A percentile compares a stretch with the other conserved stretches of the same genome.
Conservation (phyloP, 1,140 invertebrate genomes). For the Steinernema feltiae region DNA sequence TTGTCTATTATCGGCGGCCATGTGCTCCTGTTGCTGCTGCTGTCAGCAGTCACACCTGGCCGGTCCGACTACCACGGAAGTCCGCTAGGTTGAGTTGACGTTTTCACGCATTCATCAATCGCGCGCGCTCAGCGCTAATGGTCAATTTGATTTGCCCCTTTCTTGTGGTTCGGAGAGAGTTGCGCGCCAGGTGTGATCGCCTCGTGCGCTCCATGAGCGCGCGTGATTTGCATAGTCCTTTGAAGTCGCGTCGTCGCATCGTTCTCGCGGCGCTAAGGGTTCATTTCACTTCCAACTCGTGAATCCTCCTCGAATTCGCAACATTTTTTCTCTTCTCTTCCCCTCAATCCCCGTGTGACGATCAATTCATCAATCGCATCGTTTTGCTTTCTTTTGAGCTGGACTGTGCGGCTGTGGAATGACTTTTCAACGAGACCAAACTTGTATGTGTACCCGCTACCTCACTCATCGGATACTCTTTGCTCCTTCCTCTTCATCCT, state of each 20-base stretch:
- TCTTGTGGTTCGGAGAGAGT: neutral
- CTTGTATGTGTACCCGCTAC: too few species aligned
- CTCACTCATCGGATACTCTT: neutral
- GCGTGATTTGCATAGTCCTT: conserved; percentile 13
- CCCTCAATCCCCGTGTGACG: too few species aligned
- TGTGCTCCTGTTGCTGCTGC: neutral
- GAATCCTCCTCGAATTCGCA: neutral
- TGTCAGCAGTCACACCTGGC: neutral
- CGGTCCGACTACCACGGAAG: neutral
- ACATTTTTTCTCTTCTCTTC: neutral
- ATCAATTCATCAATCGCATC: too few species aligned
- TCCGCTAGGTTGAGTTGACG: conserved; percentile 14
- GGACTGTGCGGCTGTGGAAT: too few species aligned
- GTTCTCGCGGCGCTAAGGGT: neutral
- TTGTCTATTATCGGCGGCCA: neutral
- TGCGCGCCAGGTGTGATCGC: conserved; percentile 6
- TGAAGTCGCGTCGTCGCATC: neutral
- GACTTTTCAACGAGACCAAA: too few species aligned
- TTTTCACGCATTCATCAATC: neutral
- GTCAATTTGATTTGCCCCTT: conserved; percentile 1
- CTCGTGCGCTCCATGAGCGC: neutral
- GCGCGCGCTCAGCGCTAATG: neutral
- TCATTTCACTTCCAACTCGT: neutral
- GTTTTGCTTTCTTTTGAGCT: too few species aligned
- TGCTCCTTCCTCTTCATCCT: neutral